These are phyloP conservation scores for Apodemus speciosus DNA, from an alignment of 2,113 vertebrate species.

Conservation along the genomic window DNA sequence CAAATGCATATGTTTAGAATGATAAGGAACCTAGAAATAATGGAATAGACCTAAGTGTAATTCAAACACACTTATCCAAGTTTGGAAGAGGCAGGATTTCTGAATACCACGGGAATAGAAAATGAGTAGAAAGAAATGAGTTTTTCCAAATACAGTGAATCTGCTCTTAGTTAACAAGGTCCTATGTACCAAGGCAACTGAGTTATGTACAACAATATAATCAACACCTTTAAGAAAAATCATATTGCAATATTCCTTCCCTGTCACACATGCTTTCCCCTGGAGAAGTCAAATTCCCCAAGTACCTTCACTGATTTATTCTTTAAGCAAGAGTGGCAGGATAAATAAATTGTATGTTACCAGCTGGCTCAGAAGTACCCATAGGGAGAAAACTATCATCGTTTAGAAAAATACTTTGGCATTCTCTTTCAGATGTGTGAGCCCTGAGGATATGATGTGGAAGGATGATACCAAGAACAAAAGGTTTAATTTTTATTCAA, in stretches of 20 bases:
- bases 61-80: neutral
- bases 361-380: conserved; percentile 48
- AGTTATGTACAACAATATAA: neutral
- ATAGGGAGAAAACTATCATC: conserved; percentile 51
- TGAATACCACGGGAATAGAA: neutral
- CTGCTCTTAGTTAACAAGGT: neutral
- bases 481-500: neutral
- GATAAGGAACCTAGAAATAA: neutral
- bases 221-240: conserved; percentile 62
- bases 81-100: neutral
- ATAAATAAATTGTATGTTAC: conserved; percentile 63
- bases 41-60: neutral
- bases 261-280: conserved; percentile 43
- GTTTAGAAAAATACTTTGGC: conserved; percentile 67
- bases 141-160: neutral
- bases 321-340: conserved; percentile 60
- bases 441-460: neutral
- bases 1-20: neutral
- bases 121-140: neutral
- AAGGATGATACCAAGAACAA: neutral
- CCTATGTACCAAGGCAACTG: neutral
- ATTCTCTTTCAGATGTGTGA: conserved; percentile 59
- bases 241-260: conserved; percentile 44
- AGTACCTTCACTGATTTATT: conserved; percentile 40
- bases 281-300: conserved; percentile 50